Evolutionary conservation across 2,888 invertebrate species (phyloP), one percentile per base, ranked within the genome.

Genomic region (Heteromurus nitidus): DNA sequence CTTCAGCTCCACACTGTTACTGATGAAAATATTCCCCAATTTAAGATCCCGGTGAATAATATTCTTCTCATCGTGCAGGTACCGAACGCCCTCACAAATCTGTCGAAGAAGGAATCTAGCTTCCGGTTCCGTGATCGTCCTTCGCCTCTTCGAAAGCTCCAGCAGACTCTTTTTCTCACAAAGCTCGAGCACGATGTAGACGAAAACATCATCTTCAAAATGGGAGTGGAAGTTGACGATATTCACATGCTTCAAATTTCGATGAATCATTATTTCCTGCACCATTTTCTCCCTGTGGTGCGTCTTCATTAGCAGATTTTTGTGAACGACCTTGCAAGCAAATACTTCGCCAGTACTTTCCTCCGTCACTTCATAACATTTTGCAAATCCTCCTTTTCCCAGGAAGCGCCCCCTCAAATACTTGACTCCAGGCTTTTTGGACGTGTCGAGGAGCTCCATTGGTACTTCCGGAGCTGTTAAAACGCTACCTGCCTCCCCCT

Each of bases 11-110:
- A 98, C 91, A 74, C 96, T 93, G 89, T 97, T 96, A 89, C 98
- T 96, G 36, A 99, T 92, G 90, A 99, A 99, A 60, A 99, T 91
- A 90, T 99, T 99, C 50, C 99, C 99, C 42, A 99, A 92, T 89
- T 99, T 99, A 74, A 99, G 91, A 91, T 99, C 99, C 64, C 99
- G 92, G 90, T 99, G 99, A 88, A 99, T 99, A 85, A 99, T 97
- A 85, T 94, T 93, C 88, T 93, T 93, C 0, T 81, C 81, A 85
- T 94, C 93, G 89, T 99, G 99, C 83, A 99, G 91, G 89, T 99
- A 99, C 87, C 93, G 92, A 20, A 98, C 97, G 16, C 97, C 99
- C 70, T 93, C 92, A 65, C 98, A 92, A 84, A 99, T 95, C 90
- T 99, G 99, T 88, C 93, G 93, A 91, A 98, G 95, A 90, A 98